Evolutionary conservation across 2,113 vertebrate species (phyloP).

Genomic region (Chionomys nivalis): DNA sequence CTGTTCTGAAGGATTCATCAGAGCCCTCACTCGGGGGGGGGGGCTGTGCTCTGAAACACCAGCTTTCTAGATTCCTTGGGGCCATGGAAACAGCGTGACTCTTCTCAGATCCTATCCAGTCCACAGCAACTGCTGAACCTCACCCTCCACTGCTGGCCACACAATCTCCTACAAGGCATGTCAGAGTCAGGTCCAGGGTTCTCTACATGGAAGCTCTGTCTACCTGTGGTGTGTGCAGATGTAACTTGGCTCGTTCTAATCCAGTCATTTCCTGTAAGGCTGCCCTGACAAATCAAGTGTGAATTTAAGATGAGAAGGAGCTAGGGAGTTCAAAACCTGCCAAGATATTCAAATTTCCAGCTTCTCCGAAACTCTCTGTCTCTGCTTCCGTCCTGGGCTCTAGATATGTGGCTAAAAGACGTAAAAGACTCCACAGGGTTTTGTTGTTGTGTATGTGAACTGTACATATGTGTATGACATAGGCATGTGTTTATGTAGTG

Average conservation of each 20-base stretch:
- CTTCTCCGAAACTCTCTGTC: neutral
- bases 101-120: neutral
- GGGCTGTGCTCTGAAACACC: neutral
- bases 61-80: neutral
- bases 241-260: neutral
- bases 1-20: neutral
- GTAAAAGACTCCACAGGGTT: neutral
- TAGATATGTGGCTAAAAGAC: neutral
- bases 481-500: neutral
- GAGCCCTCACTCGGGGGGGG: neutral
- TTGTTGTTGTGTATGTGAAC: neutral
- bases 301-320: neutral
- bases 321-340: neutral
- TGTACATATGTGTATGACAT: neutral
- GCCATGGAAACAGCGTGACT: neutral
- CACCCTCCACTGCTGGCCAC: neutral
- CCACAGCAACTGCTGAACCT: neutral
- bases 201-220: neutral
- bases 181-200: neutral
- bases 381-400: neutral
- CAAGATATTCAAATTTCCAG: neutral
- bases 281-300: neutral
- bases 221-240: neutral
- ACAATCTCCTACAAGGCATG: accelerated
- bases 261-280: neutral